Conservation (phyloP, 2,113 vertebrate species). For the Hypanus sabinus region DNA sequence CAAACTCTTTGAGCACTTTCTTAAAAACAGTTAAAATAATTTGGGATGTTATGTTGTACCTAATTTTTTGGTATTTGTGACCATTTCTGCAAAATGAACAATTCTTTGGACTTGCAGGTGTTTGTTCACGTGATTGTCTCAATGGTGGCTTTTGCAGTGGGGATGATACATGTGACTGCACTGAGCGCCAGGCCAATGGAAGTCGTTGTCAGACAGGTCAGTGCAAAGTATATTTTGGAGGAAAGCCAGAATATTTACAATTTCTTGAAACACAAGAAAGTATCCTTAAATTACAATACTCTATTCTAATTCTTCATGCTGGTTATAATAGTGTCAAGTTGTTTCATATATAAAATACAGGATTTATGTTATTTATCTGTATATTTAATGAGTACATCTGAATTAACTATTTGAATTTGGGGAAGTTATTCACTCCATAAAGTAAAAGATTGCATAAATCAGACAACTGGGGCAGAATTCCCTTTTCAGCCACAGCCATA, state of each 20-base stretch:
- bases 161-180: slow-evolving; percentile 81
- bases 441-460: neutral
- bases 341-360: neutral
- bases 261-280: neutral
- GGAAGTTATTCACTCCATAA: neutral
- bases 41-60: neutral
- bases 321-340: neutral
- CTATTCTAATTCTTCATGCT: neutral
- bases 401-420: neutral
- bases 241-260: neutral
- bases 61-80: neutral
- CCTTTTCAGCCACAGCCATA: neutral
- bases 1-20: neutral
- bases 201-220: slow-evolving; percentile 93
- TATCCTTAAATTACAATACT: neutral
- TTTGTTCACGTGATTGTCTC: slow-evolving; percentile 72
- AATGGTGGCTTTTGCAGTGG: slow-evolving; percentile 91
- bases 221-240: slow-evolving; percentile 45
- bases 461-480: neutral
- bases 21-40: neutral
- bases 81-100: neutral
- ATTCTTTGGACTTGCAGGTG: slow-evolving; percentile 15
- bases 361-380: neutral
- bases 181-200: slow-evolving; percentile 89
- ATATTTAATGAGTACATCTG: neutral